phyloP scores from a whole-genome alignment of 2,113 vertebrate genomes.

The Elaphurus davidianus region DNA sequence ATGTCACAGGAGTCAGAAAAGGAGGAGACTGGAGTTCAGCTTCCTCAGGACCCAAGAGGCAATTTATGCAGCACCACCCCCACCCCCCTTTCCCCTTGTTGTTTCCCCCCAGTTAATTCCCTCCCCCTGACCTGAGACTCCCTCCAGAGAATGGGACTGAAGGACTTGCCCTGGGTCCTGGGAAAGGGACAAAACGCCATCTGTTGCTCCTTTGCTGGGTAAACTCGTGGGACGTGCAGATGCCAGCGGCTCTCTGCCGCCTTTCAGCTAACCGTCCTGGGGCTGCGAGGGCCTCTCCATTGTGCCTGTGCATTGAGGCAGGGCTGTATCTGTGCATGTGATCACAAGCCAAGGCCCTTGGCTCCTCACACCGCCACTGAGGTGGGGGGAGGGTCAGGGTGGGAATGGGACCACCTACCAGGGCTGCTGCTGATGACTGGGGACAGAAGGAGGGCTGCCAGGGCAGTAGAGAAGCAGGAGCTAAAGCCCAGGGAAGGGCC shows the following conservation, averaged over 20 bases:
- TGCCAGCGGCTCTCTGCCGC: not conserved
- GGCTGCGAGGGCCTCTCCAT: slow-evolving; percentile 12
- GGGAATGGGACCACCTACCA: not conserved
- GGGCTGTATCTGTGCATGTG: not conserved
- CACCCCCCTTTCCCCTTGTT: not conserved
- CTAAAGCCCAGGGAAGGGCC: not conserved
- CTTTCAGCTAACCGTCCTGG: not conserved
- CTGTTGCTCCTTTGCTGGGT: slow-evolving; percentile 58
- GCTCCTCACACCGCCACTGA: not conserved
- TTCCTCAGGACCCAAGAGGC: not conserved
- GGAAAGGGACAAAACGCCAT: slow-evolving; percentile 64
- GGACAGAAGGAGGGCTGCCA: not conserved
- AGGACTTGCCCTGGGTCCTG: slow-evolving; percentile 47
- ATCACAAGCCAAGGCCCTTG: not conserved
- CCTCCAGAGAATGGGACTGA: not conserved
- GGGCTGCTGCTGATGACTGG: not conserved
- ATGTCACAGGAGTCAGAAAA: not conserved
- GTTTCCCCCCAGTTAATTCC: not conserved
- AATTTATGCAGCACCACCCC: not conserved
- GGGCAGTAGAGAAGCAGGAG: not conserved
- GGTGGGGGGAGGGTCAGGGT: too few relatives aligned
- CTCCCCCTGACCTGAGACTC: not conserved
- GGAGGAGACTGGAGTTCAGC: not conserved
- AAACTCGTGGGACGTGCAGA: not conserved
- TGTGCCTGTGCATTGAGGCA: slow-evolving; percentile 68